phyloP scores from a whole-genome alignment of 2,113 vertebrate species.

The Austrofundulus limnaeus region DNA sequence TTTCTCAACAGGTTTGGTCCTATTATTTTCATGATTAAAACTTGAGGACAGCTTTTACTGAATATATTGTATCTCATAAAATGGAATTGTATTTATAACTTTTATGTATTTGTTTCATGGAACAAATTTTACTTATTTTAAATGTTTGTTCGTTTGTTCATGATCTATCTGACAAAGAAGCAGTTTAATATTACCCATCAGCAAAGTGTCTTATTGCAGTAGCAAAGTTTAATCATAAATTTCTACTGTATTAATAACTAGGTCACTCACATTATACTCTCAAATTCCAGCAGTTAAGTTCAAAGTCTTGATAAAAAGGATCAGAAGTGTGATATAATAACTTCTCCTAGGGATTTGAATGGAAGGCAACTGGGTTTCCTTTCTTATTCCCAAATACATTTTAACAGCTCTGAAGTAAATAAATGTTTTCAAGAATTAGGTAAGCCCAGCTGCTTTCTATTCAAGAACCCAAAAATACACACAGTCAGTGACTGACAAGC shows the following conservation, averaged over 20 bases:
- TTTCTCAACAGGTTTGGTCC: constrained; percentile 56
- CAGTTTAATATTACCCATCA: not conserved
- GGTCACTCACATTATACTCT: not conserved
- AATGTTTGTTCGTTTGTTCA: not conserved
- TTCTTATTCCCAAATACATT: not conserved
- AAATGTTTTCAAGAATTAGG: no score
- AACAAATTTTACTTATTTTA: not conserved
- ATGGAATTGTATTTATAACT: constrained; percentile 3
- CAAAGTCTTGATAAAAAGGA: not conserved
- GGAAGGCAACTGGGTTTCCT: not conserved
- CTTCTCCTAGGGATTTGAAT: not conserved
- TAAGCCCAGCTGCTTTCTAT: not conserved
- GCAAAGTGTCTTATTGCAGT: not conserved
- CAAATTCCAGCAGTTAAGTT: not conserved
- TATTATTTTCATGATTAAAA: constrained; percentile 52
- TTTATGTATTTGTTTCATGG: not conserved
- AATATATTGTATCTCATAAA: constrained; percentile 25
- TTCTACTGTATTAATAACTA: not conserved
- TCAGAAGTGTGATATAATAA: no score
- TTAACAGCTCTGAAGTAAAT: no score
- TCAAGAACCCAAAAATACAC: no score
- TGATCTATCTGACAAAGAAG: no score
- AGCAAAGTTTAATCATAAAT: not conserved
- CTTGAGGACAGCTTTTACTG: constrained; percentile 56
- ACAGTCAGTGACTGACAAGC: no score